Evolutionary conservation across 2,888 invertebrate species (phyloP).

Genomic region (Pseudococcus jackbeardsleyi): DNA sequence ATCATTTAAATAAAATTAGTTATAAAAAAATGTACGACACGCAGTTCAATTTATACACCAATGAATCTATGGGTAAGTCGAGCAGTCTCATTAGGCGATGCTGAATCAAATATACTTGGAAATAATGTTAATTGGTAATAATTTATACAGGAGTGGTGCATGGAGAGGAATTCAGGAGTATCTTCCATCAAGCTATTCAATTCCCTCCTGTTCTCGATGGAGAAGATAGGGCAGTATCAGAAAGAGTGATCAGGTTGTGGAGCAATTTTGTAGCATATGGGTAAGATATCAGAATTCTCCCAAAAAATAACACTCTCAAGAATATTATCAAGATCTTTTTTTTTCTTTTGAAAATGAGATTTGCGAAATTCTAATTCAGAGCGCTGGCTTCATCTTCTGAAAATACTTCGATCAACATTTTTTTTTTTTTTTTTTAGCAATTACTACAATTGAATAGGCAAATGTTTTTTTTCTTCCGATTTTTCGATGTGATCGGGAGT

Average conservation of each 20-base stretch:
- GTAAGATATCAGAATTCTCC: background rate
- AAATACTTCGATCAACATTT: too few species aligned
- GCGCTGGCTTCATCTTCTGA: too few species aligned
- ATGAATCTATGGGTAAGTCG: constrained; percentile 27
- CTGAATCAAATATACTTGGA: too few species aligned
- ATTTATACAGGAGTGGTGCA: constrained; percentile 55
- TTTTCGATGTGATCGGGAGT: too few species aligned
- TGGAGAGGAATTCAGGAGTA: constrained; percentile 65
- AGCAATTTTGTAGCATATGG: constrained; percentile 55
- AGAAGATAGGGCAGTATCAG: constrained; percentile 56
- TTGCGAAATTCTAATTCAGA: too few species aligned
- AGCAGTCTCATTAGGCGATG: too few species aligned
- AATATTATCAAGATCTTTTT: too few species aligned
- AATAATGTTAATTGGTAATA: too few species aligned
- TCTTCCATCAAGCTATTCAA: constrained; percentile 52
- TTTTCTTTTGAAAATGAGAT: too few species aligned
- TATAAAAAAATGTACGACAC: constrained; percentile 42
- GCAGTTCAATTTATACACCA: background rate
- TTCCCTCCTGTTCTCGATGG: constrained; percentile 34
- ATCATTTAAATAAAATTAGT: constrained; percentile 20
- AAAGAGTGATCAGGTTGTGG: constrained; percentile 51
- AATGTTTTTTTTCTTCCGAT: too few species aligned
- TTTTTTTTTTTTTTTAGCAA: too few species aligned
- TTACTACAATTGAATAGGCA: too few species aligned
- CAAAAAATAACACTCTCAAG: background rate